These are phyloP conservation scores for Aurelia sp. DNA, from an alignment of 30 jellyfish, hydroid and myxozoan species.

Conservation along the genomic window DNA sequence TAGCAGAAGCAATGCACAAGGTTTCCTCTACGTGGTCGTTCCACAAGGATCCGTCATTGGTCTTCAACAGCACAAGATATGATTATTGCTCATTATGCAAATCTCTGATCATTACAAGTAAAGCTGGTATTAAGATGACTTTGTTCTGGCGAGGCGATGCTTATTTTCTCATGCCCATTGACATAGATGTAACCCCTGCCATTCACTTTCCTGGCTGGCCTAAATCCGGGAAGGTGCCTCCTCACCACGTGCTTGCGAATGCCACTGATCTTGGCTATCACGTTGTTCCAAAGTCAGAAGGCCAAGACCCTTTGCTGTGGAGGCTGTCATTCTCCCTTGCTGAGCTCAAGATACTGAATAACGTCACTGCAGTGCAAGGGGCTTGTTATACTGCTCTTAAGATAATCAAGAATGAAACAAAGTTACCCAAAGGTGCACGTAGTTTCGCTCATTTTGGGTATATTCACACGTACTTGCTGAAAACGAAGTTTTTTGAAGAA, in stretches of 20 bases:
- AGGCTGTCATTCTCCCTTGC: conserved; percentile 64
- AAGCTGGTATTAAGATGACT: conserved; percentile 29
- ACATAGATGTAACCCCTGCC: conserved; percentile 23
- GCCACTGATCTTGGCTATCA: conserved; percentile 12
- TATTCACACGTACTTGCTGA: conserved; percentile 32
- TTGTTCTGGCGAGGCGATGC: conserved; percentile 10
- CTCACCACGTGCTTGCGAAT: conserved; percentile 9
- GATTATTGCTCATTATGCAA: conserved; percentile 26
- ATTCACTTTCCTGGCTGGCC: conserved; percentile 25
- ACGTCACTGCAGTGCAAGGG: conserved; percentile 27
- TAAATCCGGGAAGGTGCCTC: not conserved
- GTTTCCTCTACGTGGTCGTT: not conserved
- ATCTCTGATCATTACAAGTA: conserved; percentile 3
- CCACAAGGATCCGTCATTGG: not conserved
- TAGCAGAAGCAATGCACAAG: not conserved
- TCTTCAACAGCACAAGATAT: conserved; percentile 17
- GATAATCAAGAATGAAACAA: conserved; percentile 8
- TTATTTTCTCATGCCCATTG: conserved; percentile 9
- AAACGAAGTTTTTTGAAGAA: conserved; percentile 31
- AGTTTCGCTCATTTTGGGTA: conserved; percentile 26
- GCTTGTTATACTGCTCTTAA: conserved; percentile 26
- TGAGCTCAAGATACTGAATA: conserved; percentile 25
- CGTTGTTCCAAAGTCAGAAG: conserved; percentile 31
- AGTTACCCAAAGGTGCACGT: not conserved
- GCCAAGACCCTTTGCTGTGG: conserved; percentile 44